These are phyloP conservation scores for Aurelia coerulea DNA, from an alignment of 30 jellyfish, hydroid and myxozoan species.

Conservation along the genomic window DNA sequence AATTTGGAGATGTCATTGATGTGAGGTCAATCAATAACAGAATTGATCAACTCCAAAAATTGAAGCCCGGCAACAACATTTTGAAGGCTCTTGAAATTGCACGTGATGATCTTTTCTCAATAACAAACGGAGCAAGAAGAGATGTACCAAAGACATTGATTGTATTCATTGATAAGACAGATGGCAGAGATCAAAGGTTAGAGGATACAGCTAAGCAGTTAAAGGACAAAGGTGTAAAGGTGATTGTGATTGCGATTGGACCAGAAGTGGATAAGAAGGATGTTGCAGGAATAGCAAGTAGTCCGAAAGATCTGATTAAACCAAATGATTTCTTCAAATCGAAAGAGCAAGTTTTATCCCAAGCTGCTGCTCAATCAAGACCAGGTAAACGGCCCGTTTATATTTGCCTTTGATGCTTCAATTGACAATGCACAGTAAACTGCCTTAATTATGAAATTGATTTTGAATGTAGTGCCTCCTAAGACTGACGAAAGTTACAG, in stretches of 20 bases:
- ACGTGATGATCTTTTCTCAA: conserved; percentile 58
- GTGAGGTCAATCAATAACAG: not conserved
- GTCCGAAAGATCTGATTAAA: not conserved
- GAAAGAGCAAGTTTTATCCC: not conserved
- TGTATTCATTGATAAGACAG: conserved; percentile 45
- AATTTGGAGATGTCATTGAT: conserved; percentile 48
- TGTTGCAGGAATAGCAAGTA: conserved; percentile 8
- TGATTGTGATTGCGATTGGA: conserved; percentile 60
- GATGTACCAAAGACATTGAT: conserved; percentile 61
- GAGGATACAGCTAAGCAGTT: conserved; percentile 28
- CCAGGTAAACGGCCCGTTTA: not conserved
- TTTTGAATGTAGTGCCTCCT: no score
- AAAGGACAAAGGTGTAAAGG: conserved; percentile 64
- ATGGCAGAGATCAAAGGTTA: conserved; percentile 30
- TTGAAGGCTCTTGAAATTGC: conserved; percentile 61
- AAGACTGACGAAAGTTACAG: no score
- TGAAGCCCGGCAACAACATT: conserved; percentile 55
- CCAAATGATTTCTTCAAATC: not conserved
- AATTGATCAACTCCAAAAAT: not conserved
- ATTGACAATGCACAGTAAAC: no score
- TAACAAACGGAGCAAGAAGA: conserved; percentile 47
- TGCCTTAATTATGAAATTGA: no score
- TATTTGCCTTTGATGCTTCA: no score
- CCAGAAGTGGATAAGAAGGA: conserved; percentile 8
- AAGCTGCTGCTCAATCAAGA: not conserved